These are phyloP conservation scores for Brachypodius melanocephalos DNA, from an alignment of 2,113 vertebrate genomes.

Conservation along the genomic window DNA sequence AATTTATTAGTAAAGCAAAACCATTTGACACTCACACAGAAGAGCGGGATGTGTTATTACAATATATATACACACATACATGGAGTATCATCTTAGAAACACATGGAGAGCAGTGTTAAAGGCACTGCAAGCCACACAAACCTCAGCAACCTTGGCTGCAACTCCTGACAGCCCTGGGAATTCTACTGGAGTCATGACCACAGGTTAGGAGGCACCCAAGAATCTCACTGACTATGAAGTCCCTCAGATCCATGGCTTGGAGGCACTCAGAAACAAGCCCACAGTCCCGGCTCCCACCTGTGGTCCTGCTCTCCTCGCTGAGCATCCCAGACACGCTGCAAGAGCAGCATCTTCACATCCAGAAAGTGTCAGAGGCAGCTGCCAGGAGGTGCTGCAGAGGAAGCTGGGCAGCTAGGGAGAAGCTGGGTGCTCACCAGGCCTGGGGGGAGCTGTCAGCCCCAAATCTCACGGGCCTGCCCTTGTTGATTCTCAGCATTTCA, in stretches of 20 bases:
- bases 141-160: background rate
- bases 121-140: slow-evolving; percentile 57
- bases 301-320: background rate
- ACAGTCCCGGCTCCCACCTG: background rate
- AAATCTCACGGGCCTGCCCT: background rate
- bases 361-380: background rate
- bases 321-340: background rate
- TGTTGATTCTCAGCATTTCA: background rate
- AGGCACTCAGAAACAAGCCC: background rate
- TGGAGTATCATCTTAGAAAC: slow-evolving; percentile 39
- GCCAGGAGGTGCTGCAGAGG: background rate
- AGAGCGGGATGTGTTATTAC: slow-evolving; percentile 55
- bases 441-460: background rate
- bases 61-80: slow-evolving; percentile 52
- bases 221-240: background rate
- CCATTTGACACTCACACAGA: slow-evolving; percentile 62
- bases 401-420: background rate
- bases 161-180: background rate
- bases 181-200: background rate
- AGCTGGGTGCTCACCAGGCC: fast-evolving
- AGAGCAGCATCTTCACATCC: background rate
- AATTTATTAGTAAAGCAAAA: slow-evolving; percentile 71
- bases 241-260: background rate
- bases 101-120: slow-evolving; percentile 54
- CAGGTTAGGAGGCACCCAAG: background rate